These are phyloP conservation scores for Luehdorfia chinensis DNA, from an alignment of 1,140 invertebrate species.

Conservation along the genomic window DNA sequence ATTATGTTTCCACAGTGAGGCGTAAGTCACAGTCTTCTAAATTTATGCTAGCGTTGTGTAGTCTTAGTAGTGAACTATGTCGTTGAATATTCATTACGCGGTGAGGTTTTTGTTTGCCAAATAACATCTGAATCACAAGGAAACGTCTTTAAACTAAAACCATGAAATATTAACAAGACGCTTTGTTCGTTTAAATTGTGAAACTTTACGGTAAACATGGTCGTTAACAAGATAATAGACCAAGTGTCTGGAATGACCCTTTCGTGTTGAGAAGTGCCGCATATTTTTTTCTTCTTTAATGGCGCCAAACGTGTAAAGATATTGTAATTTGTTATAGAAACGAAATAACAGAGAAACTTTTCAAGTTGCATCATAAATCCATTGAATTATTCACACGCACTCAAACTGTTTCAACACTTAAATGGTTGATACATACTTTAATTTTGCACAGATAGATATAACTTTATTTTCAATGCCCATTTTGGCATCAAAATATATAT, in stretches of 20 bases:
- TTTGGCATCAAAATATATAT: too few relatives aligned
- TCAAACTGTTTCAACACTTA: too few relatives aligned
- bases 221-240: constrained; percentile 56
- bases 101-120: constrained; percentile 46
- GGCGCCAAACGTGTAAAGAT: constrained; percentile 1
- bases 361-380: too few relatives aligned
- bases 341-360: too few relatives aligned
- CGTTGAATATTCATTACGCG: constrained; percentile 54
- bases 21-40: constrained; percentile 9
- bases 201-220: constrained; percentile 44
- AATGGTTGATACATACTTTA: too few relatives aligned
- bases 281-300: neutral
- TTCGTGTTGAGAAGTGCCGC: neutral
- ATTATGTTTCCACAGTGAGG: constrained; percentile 1
- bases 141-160: constrained; percentile 47
- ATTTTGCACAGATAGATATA: too few relatives aligned
- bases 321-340: too few relatives aligned
- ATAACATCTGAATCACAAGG: constrained; percentile 40
- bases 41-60: constrained; percentile 15
- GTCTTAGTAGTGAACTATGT: constrained; percentile 17
- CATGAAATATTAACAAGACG: constrained; percentile 59
- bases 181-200: constrained; percentile 47
- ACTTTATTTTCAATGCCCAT: too few relatives aligned
- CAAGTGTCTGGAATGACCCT: neutral
- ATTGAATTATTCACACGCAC: neutral